phyloP scores from a whole-genome alignment of 2,888 invertebrate species.

The Gastrophysa polygoni region DNA sequence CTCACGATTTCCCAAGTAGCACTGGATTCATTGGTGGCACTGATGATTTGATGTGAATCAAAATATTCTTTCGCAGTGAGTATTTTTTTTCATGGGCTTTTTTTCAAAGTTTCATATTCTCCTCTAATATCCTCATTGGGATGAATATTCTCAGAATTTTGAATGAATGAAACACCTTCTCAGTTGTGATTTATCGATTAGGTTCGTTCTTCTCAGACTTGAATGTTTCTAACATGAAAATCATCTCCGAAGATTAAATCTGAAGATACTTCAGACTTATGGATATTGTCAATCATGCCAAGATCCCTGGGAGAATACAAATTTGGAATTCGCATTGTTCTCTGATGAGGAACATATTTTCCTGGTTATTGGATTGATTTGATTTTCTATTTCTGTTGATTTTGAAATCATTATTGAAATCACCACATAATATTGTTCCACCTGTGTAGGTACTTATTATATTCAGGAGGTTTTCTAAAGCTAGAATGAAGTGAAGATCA shows the following conservation, averaged over 20 bases:
- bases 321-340: neutral
- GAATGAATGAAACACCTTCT: neutral
- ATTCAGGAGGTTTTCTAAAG: neutral
- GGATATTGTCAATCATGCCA: neutral
- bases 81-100: too few relatives aligned
- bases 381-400: constrained; percentile 1
- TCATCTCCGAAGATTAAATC: neutral
- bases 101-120: too few relatives aligned
- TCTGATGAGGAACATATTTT: neutral
- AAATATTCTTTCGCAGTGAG: neutral
- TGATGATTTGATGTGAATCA: neutral
- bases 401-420: too few relatives aligned
- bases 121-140: too few relatives aligned
- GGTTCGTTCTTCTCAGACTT: neutral
- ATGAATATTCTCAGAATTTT: too few relatives aligned
- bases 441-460: neutral
- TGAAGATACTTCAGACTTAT: neutral
- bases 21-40: neutral
- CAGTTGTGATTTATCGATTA: neutral
- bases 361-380: neutral
- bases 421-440: too few relatives aligned
- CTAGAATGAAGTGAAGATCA: neutral
- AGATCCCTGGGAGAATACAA: neutral
- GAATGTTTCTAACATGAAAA: neutral
- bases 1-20: neutral